phyloP scores from a whole-genome alignment of 2,888 invertebrate genomes.

The Antheraea assamensis region DNA sequence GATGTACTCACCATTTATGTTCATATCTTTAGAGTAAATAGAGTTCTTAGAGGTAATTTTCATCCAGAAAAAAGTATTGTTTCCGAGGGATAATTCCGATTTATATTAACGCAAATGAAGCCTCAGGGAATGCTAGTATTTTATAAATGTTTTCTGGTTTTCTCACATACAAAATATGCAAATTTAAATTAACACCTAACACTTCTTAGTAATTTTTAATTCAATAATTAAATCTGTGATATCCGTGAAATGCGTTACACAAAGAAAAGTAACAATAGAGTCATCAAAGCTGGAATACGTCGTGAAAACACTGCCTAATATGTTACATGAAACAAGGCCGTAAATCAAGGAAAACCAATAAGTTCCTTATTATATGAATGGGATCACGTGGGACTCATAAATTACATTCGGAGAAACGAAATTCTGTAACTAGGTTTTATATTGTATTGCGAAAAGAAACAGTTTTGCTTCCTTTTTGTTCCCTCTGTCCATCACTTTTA shows the following conservation, averaged over 20 bases:
- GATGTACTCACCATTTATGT: no score
- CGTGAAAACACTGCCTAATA: neutral
- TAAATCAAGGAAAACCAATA: constrained; percentile 10
- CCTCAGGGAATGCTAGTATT: no score
- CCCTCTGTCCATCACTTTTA: neutral
- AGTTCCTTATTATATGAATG: constrained; percentile 11
- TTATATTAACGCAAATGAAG: no score
- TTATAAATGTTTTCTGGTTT: no score
- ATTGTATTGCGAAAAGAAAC: neutral
- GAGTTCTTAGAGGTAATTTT: no score
- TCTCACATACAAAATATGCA: no score
- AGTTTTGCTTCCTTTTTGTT: neutral
- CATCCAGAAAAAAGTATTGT: no score
- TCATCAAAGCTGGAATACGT: neutral
- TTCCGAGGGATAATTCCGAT: no score
- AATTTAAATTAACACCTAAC: no score
- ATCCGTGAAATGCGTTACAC: neutral
- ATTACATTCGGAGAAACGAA: neutral
- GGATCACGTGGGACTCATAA: neutral
- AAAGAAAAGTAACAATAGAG: neutral
- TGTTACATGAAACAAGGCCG: neutral
- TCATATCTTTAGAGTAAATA: no score
- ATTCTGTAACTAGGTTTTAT: neutral
- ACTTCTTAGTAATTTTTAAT: no score
- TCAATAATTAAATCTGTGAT: no score